Percentiles rank a stretch among this genome's conserved stretches.
Conservation (phyloP, 2,797 vertebrate species). For the Chrysocyon brachyurus region DNA sequence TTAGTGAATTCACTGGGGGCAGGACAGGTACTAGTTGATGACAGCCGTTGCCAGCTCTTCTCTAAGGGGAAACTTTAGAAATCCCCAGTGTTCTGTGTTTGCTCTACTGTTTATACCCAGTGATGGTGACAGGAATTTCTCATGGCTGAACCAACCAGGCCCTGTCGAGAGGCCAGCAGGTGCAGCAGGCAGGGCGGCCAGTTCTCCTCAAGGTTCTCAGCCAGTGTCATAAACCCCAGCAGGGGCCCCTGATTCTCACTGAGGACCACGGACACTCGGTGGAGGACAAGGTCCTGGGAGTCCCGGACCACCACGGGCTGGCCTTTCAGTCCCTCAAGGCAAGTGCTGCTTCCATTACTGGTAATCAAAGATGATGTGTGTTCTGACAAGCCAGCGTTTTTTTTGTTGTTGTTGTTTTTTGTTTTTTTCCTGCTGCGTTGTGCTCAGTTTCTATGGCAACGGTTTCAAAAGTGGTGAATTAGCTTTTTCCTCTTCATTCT, state of each 20-base stretch:
- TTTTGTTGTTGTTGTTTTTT: not conserved
- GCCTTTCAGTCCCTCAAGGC: not conserved
- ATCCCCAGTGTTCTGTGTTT: not conserved
- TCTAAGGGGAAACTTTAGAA: not conserved
- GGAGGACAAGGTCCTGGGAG: not conserved
- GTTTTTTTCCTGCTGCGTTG: not conserved
- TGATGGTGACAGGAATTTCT: not conserved
- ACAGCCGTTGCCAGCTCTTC: fast-evolving
- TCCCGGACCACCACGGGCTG: not conserved
- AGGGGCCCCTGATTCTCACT: not conserved
- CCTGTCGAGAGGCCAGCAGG: not conserved
- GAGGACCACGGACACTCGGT: fast-evolving
- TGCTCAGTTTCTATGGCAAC: slow-evolving; percentile 72
- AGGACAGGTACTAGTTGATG: not conserved
- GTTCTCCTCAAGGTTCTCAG: not conserved
- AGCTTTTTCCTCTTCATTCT: slow-evolving; percentile 60
- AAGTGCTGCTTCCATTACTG: not conserved
- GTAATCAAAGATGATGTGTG: not conserved
- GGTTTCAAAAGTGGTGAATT: not conserved
- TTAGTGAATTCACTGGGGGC: not conserved
- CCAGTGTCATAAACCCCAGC: not conserved
- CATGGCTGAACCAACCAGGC: fast-evolving
- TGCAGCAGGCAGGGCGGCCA: fast-evolving
- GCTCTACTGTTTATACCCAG: not conserved
- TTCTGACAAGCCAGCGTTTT: not conserved